phyloP scores from a whole-genome alignment of 2,797 vertebrate genomes.

The Gobio occitaniae region DNA sequence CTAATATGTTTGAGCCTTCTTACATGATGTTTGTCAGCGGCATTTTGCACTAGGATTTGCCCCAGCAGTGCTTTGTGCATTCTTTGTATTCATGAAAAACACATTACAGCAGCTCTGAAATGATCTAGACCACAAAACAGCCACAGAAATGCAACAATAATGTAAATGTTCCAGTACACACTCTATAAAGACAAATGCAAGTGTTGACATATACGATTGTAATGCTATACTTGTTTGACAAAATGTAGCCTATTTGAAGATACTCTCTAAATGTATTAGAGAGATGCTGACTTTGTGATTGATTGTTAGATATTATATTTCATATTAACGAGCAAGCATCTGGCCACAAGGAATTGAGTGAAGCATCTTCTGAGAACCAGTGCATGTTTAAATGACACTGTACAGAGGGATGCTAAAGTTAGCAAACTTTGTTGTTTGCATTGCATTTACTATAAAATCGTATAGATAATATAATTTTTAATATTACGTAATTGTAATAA shows the following conservation, averaged over 20 bases:
- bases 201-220: conserved; percentile 12
- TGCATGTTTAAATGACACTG: background rate
- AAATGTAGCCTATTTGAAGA: background rate
- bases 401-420: conserved; percentile 17
- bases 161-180: conserved; percentile 67
- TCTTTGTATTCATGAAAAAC: conserved; percentile 64
- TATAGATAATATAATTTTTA: background rate
- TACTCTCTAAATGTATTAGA: conserved; percentile 1
- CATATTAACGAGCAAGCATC: background rate
- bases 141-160: conserved; percentile 72
- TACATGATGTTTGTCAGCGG: conserved; percentile 29
- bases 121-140: conserved; percentile 69
- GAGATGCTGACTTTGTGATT: background rate
- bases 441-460: conserved; percentile 13
- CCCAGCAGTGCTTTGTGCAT: conserved; percentile 45
- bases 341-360: background rate
- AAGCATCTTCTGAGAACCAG: background rate
- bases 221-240: conserved; percentile 22
- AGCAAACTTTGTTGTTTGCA: conserved; percentile 59
- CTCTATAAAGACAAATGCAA: conserved; percentile 43
- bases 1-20: background rate
- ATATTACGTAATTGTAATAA: background rate
- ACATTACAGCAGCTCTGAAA: conserved; percentile 54
- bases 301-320: conserved; percentile 1
- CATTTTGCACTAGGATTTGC: conserved; percentile 35